These are phyloP conservation scores for Chrysaora quinquecirrha DNA, from an alignment of 30 jellyfish, hydroid and myxozoan genomes.

Conservation along the genomic window DNA sequence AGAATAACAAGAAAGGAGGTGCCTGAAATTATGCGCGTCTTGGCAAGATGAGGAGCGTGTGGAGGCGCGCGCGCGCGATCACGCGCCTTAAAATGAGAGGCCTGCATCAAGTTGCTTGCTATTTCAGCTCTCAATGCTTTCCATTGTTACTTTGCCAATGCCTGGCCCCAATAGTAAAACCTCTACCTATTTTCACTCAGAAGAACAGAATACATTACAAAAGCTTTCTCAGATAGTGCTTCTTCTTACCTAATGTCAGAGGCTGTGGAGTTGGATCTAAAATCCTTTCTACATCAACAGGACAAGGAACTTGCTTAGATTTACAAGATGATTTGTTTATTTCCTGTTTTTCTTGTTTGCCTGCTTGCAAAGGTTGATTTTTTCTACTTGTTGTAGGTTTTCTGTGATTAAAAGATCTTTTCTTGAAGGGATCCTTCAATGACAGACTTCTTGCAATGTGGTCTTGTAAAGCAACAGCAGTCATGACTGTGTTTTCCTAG, in stretches of 20 bases:
- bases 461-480: constrained; percentile 9
- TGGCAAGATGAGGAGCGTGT: no score
- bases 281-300: background rate
- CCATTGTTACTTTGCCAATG: no score
- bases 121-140: no score
- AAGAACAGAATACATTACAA: background rate
- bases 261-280: background rate
- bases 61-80: no score
- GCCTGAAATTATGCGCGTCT: no score
- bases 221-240: background rate
- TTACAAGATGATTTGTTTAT: background rate
- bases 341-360: background rate
- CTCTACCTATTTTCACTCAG: no score
- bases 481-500: background rate
- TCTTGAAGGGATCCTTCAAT: background rate
- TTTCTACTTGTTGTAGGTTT: no score
- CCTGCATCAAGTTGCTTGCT: no score
- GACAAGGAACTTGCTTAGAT: background rate
- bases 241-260: background rate
- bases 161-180: no score
- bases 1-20: no score
- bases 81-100: no score
- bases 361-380: background rate
- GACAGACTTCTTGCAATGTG: background rate
- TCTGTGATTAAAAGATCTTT: background rate